These are phyloP conservation scores for Drosophila subquinaria DNA, from an alignment of 2,888 invertebrate genomes.

Conservation along the genomic window DNA sequence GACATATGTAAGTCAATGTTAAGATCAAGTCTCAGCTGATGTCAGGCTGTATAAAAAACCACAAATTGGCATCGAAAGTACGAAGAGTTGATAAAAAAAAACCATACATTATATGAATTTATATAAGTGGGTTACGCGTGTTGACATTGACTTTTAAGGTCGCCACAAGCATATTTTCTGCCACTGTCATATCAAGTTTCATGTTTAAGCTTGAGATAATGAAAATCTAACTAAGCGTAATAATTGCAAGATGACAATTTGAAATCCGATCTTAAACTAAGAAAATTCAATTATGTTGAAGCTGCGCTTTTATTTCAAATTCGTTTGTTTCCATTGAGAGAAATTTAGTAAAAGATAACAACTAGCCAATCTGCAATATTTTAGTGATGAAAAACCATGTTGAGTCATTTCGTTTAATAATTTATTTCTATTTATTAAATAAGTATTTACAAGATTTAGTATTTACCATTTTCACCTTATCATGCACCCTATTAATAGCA, in stretches of 20 bases:
- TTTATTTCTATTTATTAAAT: background rate
- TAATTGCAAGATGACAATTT: background rate
- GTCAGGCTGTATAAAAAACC: conserved; percentile 20
- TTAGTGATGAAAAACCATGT: background rate
- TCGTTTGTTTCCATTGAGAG: background rate
- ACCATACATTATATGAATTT: conserved; percentile 2
- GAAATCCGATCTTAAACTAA: background rate
- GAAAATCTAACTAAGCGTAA: conserved; percentile 14
- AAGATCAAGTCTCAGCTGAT: conserved; percentile 31
- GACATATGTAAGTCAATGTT: conserved; percentile 50
- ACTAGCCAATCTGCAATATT: too few relatives aligned
- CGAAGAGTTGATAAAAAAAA: conserved; percentile 2
- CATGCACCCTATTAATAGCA: conserved; percentile 32
- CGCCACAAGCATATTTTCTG: conserved; percentile 20
- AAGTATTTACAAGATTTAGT: background rate
- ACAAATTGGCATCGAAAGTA: conserved; percentile 34
- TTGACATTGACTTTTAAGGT: conserved; percentile 70
- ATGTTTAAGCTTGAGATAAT: conserved; percentile 50
- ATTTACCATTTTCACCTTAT: background rate
- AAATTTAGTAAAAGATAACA: background rate
- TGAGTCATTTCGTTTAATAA: background rate
- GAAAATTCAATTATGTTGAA: background rate
- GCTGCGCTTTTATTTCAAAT: background rate
- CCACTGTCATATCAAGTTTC: conserved; percentile 42
- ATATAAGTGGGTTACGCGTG: conserved; percentile 56